A percentile compares a stretch with the other conserved stretches of the same genome.
Conservation (phyloP, 2,797 vertebrate species). For the Propithecus perrieri region DNA sequence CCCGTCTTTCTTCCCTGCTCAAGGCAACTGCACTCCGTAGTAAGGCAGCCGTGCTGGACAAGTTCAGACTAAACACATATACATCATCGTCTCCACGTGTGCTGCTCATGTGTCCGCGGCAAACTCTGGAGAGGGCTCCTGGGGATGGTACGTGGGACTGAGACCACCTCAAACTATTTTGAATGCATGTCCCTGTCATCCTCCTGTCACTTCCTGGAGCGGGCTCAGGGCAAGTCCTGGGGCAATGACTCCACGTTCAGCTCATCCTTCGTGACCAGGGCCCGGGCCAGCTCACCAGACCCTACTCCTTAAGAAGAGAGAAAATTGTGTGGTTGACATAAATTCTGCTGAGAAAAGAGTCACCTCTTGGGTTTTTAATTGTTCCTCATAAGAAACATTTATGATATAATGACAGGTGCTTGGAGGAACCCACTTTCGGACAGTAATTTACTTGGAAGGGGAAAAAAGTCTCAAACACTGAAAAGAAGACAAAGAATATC, state of each 20-base stretch:
- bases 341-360: slow-evolving; percentile 69
- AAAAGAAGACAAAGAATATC: slow-evolving; percentile 67
- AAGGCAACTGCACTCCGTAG: neutral
- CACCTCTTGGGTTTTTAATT: slow-evolving; percentile 73
- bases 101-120: neutral
- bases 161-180: slow-evolving; percentile 1
- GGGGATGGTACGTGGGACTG: neutral
- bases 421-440: slow-evolving; percentile 59
- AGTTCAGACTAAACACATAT: slow-evolving; percentile 68
- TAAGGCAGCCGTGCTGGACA: neutral
- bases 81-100: neutral
- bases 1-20: neutral
- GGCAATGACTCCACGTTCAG: slow-evolving; percentile 35
- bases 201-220: neutral
- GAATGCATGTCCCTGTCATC: neutral
- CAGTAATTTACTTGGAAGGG: slow-evolving; percentile 63
- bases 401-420: slow-evolving; percentile 74
- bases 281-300: neutral
- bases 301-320: neutral
- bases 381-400: slow-evolving; percentile 71
- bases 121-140: neutral
- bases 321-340: neutral
- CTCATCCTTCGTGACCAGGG: slow-evolving; percentile 49
- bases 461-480: slow-evolving; percentile 54
- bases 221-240: neutral